Percentiles rank a stretch among this genome's conserved stretches.
Conservation (phyloP, 2,888 invertebrate genomes). For the Acheta domesticus region DNA sequence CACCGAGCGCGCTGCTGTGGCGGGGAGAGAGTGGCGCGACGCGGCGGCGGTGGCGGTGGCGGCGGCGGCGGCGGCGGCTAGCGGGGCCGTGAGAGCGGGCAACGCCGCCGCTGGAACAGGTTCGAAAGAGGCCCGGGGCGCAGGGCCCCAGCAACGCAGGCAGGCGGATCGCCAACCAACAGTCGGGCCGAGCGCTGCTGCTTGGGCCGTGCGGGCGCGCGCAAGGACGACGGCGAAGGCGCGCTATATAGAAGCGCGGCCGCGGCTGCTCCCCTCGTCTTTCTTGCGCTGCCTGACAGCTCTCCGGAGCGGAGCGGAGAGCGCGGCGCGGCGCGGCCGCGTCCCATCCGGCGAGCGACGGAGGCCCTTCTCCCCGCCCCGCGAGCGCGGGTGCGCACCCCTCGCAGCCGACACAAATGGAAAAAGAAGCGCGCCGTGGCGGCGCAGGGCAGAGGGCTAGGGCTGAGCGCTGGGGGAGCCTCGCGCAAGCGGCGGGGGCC, state of each 20-base stretch:
- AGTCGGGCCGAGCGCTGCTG: no score
- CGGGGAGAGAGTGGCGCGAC: neutral
- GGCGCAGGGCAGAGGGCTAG: neutral
- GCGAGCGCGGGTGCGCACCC: constrained; percentile 10
- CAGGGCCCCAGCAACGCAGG: neutral
- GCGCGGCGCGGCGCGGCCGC: no score
- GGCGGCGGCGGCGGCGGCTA: neutral
- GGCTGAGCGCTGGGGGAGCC: no score
- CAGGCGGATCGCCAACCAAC: neutral
- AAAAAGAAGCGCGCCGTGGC: constrained; percentile 10
- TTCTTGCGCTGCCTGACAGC: no score
- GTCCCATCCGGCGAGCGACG: no score
- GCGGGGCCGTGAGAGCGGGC: constrained; percentile 23
- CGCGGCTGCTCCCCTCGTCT: no score
- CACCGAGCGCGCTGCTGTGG: neutral
- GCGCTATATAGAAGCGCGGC: no score
- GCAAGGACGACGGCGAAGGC: no score
- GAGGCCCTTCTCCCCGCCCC: neutral
- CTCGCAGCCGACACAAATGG: constrained; percentile 28
- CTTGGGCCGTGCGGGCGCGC: no score
- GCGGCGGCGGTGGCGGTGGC: neutral
- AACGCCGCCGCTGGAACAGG: constrained; percentile 28
- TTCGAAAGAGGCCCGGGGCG: constrained; percentile 30
- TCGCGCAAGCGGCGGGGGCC: neutral
- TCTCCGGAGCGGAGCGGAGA: no score